Evolutionary conservation across 2,113 vertebrate species (phyloP), one percentile per base, ranked within the genome.

Genomic region (Chroicocephalus ridibundus): DNA sequence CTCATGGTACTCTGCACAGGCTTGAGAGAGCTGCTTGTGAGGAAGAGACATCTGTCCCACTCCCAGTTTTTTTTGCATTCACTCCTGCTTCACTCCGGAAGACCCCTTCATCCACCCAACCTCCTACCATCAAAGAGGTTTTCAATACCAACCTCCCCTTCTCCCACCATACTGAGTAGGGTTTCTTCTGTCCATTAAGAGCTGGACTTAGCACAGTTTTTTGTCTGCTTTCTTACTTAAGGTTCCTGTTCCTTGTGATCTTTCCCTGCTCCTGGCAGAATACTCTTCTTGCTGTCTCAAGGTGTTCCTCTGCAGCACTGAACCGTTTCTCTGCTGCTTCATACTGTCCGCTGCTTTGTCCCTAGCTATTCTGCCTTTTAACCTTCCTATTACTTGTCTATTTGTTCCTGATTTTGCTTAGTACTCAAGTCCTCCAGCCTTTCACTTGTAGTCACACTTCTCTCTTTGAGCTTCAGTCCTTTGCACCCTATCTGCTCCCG

Each of bases 1-100:
- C 27, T 61, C 34, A 18, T 40, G 27, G 12, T 61, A 32, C 10
- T 47, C 71, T 46, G 27, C 7, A 27, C 34, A 54, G 11, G 18
- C 8, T 36, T 1, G 4, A 55, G 31, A 61, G 12, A 52, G 11
- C n/a, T 0, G 0, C 9, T 17, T n/a, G 11, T 34, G 60, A 74
- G 32, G 10, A 77, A 82, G 18, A 78, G 13, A 36, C 8, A 9
- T 38, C 55, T 69, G 16, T 55, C 15, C 2, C 6, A 11, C 18
- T 82, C 6, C 3, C n/a, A 32, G 11, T 2, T 4, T 8, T 69
- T 74, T 86, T 87, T 68, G 15, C 21, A 49, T 54, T 65, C 19
- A 34, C 49, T 87, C 15, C 27, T 85, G 5, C 6, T 18, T 81
- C n/a, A 2, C 15, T 49, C 49, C 60, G 44, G 44, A 83, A 89